These are phyloP conservation scores for Orientallactaga bullata DNA, from an alignment of 2,113 vertebrate genomes.

Conservation along the genomic window DNA sequence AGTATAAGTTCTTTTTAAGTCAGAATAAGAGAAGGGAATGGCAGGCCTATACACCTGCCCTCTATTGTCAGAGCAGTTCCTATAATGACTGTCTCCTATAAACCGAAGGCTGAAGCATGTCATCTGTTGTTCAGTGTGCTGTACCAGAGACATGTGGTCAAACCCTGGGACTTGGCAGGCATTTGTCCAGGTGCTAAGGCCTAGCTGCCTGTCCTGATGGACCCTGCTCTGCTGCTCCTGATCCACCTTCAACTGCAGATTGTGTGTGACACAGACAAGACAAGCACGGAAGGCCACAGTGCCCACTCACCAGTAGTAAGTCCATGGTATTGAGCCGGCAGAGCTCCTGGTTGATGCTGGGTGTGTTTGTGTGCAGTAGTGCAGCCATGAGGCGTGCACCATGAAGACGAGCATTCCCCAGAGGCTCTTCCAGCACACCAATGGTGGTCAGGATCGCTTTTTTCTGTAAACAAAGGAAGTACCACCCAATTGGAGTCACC, in stretches of 20 bases:
- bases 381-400: constrained; percentile 94
- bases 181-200: not conserved
- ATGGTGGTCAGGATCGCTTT: constrained; percentile 96
- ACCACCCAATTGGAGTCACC: not conserved
- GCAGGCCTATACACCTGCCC: not conserved
- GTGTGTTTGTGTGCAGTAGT: constrained; percentile 93
- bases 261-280: fast-evolving
- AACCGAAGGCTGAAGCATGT: fast-evolving
- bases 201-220: not conserved
- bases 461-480: constrained; percentile 87
- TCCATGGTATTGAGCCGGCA: constrained; percentile 95
- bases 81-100: not conserved
- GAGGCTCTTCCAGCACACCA: constrained; percentile 95
- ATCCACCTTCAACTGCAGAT: too few relatives aligned
- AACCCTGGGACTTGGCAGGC: not conserved
- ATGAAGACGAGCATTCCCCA: constrained; percentile 96
- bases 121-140: not conserved
- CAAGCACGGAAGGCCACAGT: fast-evolving
- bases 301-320: constrained; percentile 92
- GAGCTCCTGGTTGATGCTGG: constrained; percentile 95
- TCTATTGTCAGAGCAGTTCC: not conserved
- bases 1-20: not conserved
- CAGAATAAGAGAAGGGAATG: not conserved
- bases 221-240: not conserved
- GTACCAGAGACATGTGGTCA: too few relatives aligned